Evolutionary conservation across 2,888 invertebrate species (phyloP).

Genomic region (Agrotis ipsilon): DNA sequence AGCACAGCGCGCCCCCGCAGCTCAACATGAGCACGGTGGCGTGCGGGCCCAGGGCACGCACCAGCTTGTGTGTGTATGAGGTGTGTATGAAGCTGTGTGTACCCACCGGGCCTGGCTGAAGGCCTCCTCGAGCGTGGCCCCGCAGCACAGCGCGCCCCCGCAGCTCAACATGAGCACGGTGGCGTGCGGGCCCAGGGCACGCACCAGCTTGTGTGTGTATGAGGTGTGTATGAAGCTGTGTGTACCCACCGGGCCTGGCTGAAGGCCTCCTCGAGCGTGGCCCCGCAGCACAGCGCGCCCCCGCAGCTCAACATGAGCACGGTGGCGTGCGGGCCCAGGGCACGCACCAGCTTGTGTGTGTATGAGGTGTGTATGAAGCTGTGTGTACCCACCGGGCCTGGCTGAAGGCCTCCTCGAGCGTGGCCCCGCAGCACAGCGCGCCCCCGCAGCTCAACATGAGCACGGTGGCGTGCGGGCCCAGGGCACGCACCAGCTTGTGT

Average conservation of each 20-base stretch:
- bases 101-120: constrained; percentile 91
- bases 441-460: constrained; percentile 94
- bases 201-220: constrained; percentile 93
- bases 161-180: constrained; percentile 97
- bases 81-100: too few relatives aligned
- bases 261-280: constrained; percentile 99
- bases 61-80: constrained; percentile 92
- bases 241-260: constrained; percentile 81
- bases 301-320: constrained; percentile 95
- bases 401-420: constrained; percentile 98
- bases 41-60: constrained; percentile 97
- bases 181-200: constrained; percentile 97
- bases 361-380: too few relatives aligned
- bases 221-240: too few relatives aligned
- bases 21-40: constrained; percentile 97
- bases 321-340: constrained; percentile 98
- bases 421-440: constrained; percentile 98
- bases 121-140: constrained; percentile 99
- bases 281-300: constrained; percentile 97
- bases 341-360: constrained; percentile 94
- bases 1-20: constrained; percentile 95
- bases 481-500: constrained; percentile 95
- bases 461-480: constrained; percentile 98
- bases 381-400: constrained; percentile 80
- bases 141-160: constrained; percentile 96